A percentile compares a stretch with the other conserved stretches of the same genome.
Conservation (phyloP, 2,888 invertebrate genomes). For the Cheilosia impressa region DNA sequence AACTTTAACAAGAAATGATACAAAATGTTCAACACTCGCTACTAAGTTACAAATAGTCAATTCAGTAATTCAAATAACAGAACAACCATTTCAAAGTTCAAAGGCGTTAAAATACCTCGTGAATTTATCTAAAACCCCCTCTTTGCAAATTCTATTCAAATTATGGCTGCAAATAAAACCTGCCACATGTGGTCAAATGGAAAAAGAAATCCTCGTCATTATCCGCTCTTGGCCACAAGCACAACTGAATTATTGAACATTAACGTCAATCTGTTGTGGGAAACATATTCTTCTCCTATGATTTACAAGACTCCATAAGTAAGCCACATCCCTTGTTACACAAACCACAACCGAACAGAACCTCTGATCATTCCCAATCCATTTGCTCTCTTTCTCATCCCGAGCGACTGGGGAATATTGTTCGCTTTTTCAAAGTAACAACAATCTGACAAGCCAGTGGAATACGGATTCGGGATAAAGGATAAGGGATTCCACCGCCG, state of each 20-base stretch:
- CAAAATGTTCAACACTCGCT: too few species aligned
- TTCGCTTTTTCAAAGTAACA: background rate
- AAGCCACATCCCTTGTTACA: background rate
- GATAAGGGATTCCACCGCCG: background rate
- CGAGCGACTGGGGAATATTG: background rate
- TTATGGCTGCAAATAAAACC: too few species aligned
- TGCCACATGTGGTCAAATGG: too few species aligned
- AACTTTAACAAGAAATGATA: too few species aligned
- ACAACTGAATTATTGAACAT: conserved; percentile 5
- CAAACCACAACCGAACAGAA: background rate
- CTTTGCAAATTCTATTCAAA: too few species aligned
- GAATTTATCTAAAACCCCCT: too few species aligned
- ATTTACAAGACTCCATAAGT: conserved; percentile 10
- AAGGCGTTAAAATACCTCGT: too few species aligned
- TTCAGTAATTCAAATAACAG: too few species aligned
- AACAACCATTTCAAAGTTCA: too few species aligned
- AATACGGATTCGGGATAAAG: background rate
- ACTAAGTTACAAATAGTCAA: too few species aligned
- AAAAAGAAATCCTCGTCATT: too few species aligned
- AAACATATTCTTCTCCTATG: conserved; percentile 2
- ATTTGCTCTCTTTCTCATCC: conserved; percentile 3
- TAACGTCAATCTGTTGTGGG: conserved; percentile 15
- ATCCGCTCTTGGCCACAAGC: background rate
- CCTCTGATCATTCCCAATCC: conserved; percentile 1
- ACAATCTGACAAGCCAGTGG: background rate